Evolutionary conservation across 2,797 vertebrate genomes (phyloP), one percentile per base, ranked within the genome.

Genomic region (Aselliscus stoliczkanus): DNA sequence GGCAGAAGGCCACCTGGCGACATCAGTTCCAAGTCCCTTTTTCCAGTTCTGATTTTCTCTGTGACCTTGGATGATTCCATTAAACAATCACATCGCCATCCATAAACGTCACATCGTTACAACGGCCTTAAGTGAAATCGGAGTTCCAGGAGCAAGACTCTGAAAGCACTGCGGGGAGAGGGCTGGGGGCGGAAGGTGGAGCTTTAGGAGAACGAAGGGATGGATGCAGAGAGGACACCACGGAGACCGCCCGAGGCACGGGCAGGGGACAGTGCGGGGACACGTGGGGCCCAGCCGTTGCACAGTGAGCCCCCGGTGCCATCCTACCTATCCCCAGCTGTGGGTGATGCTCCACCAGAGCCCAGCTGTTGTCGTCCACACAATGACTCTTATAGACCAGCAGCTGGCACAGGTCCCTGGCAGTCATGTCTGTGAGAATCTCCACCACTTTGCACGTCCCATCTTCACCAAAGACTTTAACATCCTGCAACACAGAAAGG

Each of bases 331-430:
- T 98, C 98, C 99, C 99, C 81, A 99, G 99, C 87, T 99, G 98
- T 8, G 99, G 99, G 98, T 99, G 99, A 98, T 99, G 99, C 98
- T 99, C 99, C 98, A 99, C 99, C 92, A 99, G 99, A 1, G 99
- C 98, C 99, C 99, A 99, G 98, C 99, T 99, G 97, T 99, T 99
- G 98, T 99, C 99, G 88, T 99, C 99, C 98, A 99, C 98, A 98
- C 99, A 99, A 98, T 99, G 99, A 98, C 99, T 99, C 98, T 99
- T 99, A 99, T 99, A 99, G 97, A 99, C 99, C 98, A 99, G 99
- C 97, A 99, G 97, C 98, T 99, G 99, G 98, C 99, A 99, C 97
- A 99, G 99, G 95, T 99, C 99, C 97, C 99, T 99, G 97, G 99
- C 99, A 2, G 99, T 99, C 99, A 99, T 99, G 98, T 99, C 99